Evolutionary conservation across 2,113 vertebrate genomes (phyloP).

Genomic region (Illadopsis cleaveri): DNA sequence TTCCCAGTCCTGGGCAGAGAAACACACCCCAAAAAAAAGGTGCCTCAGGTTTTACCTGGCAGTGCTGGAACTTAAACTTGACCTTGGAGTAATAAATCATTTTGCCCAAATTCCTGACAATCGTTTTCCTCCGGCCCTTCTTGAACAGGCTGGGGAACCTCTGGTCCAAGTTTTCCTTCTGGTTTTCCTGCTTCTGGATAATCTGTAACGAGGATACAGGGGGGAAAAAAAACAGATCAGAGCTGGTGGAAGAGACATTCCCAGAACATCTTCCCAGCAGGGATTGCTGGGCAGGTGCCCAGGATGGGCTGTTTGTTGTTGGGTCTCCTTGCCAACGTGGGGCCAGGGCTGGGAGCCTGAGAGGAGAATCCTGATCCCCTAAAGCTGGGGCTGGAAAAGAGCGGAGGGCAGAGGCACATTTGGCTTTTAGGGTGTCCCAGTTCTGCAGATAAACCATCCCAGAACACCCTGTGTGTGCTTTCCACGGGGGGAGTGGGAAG

Average conservation of each 20-base stretch:
- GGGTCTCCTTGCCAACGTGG: neutral
- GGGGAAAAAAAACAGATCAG: neutral
- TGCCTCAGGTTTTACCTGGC: constrained; percentile 78
- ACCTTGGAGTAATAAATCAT: constrained; percentile 95
- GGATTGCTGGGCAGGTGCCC: neutral
- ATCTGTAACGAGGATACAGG: neutral
- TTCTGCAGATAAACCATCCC: rapidly evolving
- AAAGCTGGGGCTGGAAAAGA: neutral
- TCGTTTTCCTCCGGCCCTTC: constrained; percentile 62
- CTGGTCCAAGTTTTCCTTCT: constrained; percentile 84
- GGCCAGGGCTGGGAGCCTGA: neutral
- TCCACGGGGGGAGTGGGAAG: neutral
- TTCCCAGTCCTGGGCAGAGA: neutral
- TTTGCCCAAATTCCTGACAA: constrained; percentile 87
- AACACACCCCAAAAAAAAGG: neutral
- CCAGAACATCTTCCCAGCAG: neutral
- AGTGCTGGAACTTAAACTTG: constrained; percentile 88
- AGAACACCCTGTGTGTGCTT: neutral
- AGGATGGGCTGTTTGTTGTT: neutral
- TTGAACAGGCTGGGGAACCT: constrained; percentile 73
- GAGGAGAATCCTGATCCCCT: neutral
- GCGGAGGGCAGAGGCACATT: neutral
- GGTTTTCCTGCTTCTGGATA: constrained; percentile 55
- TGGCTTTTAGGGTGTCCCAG: neutral
- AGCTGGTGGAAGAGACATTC: neutral